Base-by-base conservation (phyloP, 1,140 invertebrate species). In the Drosophila nannoptera region DNA sequence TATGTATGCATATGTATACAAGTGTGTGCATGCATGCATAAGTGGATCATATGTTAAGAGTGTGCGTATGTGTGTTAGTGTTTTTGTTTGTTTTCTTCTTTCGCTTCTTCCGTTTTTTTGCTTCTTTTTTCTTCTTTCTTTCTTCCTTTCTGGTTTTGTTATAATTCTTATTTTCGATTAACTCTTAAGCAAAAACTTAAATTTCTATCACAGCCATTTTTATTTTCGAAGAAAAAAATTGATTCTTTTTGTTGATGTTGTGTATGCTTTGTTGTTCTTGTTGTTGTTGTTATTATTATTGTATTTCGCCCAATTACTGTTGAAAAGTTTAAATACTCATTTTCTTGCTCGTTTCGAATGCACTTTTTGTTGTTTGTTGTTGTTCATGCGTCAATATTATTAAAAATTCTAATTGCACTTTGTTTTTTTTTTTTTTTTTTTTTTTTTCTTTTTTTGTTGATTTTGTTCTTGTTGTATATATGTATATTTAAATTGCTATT, bases 321-420 rank as follows among this genome's bases (percentile, higher is more conserved):
- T 73, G 72, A 76, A 78, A 65, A 75, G 35, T 69, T 73, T 63
- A n/a, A 73, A 67, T 68, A 69, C 45, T 52, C 66, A 49, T 48
- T 70, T 69, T 73, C 48, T 62, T 74, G 64, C 50, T 32, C 35
- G 29, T 64, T 69, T 80, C 76, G 69, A 84, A 84, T 84, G 81
- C 80, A 84, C 81, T 80, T 83, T 77, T 74, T 73, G 55, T 73
- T 48, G 54, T 60, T 67, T 53, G 14, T 48, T 68, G 32, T 64
- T 68, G 43, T 75, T 65, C 54, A 86, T 83, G 71, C 50, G 61
- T 77, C 72, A 75, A 81, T 83, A 75, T 84, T 78, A 81, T 65
- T 69, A 75, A 84, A 86, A 86, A 86, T 86, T 86, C 81, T 86
- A 86, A 86, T 86, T 86, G 81, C 81, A 86, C 81, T 86, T 86